Conservation (phyloP, 2,888 invertebrate genomes). For the Crocallis elinguaria region DNA sequence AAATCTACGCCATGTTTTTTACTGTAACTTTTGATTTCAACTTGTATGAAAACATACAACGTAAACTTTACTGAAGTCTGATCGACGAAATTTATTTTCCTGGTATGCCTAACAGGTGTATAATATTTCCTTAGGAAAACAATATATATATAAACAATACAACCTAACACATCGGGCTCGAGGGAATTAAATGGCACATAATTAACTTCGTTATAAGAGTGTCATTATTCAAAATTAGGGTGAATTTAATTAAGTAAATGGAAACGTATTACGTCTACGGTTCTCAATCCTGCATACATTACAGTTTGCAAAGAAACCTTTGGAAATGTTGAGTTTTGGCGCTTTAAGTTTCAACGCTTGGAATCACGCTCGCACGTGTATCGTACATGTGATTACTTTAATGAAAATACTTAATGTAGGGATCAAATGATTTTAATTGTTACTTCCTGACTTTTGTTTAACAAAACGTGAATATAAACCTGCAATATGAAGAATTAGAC, state of each 20-base stretch:
- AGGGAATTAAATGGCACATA: slow-evolving; percentile 29
- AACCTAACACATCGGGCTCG: slow-evolving; percentile 23
- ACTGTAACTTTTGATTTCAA: no score
- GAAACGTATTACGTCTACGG: slow-evolving; percentile 29
- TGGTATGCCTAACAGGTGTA: no score
- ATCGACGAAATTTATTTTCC: no score
- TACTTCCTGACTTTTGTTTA: no score
- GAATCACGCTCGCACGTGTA: slow-evolving; percentile 9
- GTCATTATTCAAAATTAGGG: slow-evolving; percentile 42
- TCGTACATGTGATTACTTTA: not conserved
- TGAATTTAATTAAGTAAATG: slow-evolving; percentile 39
- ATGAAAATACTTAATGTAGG: not conserved
- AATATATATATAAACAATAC: no score
- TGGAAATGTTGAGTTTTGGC: slow-evolving; percentile 3
- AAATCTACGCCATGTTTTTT: no score
- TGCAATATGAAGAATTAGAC: no score
- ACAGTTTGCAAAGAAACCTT: slow-evolving; percentile 24
- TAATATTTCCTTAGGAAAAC: no score
- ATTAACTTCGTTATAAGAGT: slow-evolving; percentile 30
- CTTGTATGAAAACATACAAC: no score
- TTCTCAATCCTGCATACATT: slow-evolving; percentile 22
- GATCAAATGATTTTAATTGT: no score
- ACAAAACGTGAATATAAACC: no score
- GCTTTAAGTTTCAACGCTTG: slow-evolving; percentile 20
- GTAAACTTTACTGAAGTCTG: no score